Base-by-base conservation (phyloP, 2,113 vertebrate genomes). In the Toxotes chatareus region DNA sequence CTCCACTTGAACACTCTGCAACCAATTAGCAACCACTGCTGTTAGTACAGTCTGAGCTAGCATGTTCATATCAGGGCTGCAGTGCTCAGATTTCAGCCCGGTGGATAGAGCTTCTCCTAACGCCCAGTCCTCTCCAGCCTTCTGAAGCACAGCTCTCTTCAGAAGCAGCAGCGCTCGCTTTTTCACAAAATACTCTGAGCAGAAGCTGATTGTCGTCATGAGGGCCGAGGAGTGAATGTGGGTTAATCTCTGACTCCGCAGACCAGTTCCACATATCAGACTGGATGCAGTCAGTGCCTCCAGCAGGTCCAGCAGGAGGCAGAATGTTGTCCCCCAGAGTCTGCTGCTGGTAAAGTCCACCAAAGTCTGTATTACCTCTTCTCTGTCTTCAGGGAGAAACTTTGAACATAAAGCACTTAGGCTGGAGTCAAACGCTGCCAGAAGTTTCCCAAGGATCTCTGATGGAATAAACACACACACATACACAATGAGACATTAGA, bases 91-190 rank as follows among this genome's bases (percentile, higher is more conserved):
- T 55, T 70, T 40, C 8, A 0, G 42, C 5, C 55, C 3, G n/a
- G 67, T 0, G 49, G 7, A 0, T 3, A 4, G 0, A 34, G 4
- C 12, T 4, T 81, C 89, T 23, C 76, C 93, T 0, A 65, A 40
- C n/a, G 60, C 69, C 72, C 94, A 92, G 82, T 97, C 96, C 83
- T 99, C 97, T 19, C 96, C 95, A 1, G 93, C 85, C 79, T 93
- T 97, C 61, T 82, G 87, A 12, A 97, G 94, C 14, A 97, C 76
- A 11, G 92, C 95, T 80, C 92, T 96, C 93, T 99, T 99, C 63
- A 99, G 89, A 4, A 99, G 89, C 51, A 97, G 72, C 71, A 99
- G 88, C 0, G 87, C 84, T 73, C 92, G 93, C 84, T 95, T 98
- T 84, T 95, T 96, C 51, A 98, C 92, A 65, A 96, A 94, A 59